Conservation (phyloP, 2,888 invertebrate species). For the Drosophila neonasuta region DNA sequence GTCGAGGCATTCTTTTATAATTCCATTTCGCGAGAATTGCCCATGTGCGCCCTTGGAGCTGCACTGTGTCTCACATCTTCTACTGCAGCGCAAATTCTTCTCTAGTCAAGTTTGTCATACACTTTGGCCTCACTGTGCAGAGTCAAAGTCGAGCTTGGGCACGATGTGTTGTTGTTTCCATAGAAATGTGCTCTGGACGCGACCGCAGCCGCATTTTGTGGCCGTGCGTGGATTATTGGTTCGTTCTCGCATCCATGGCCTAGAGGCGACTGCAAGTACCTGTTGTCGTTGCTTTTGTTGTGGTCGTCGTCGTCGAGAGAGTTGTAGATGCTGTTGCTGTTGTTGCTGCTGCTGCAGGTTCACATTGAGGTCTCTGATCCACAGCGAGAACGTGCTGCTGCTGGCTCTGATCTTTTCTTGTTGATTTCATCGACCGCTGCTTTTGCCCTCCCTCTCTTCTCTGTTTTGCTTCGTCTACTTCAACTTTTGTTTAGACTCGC, state of each 20-base stretch:
- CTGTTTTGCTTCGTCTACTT: conserved; percentile 4
- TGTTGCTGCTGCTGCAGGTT: conserved; percentile 45
- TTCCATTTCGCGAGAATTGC: conserved; percentile 80
- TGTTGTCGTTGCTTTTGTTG: conserved; percentile 72
- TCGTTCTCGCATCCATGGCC: conserved; percentile 73
- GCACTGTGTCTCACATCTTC: conserved; percentile 19
- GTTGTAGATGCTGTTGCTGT: conserved; percentile 49
- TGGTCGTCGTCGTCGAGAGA: conserved; percentile 40
- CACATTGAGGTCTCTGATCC: conserved; percentile 50
- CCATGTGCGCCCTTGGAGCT: conserved; percentile 77
- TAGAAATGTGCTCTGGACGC: conserved; percentile 54
- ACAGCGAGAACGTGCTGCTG: conserved; percentile 69
- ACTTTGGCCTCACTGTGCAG: conserved; percentile 21
- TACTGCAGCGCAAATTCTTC: not conserved
- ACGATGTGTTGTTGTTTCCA: conserved; percentile 60
- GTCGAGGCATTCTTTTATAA: conserved; percentile 79
- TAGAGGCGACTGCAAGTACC: conserved; percentile 70
- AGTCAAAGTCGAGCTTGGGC: conserved; percentile 37
- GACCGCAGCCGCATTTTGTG: conserved; percentile 64
- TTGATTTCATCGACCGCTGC: conserved; percentile 47
- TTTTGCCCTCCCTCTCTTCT: conserved; percentile 29
- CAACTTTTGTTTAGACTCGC: conserved; percentile 44
- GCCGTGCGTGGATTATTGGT: conserved; percentile 73
- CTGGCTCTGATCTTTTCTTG: conserved; percentile 57
- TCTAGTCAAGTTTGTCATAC: not conserved